phyloP scores from a whole-genome alignment of 1,140 invertebrate genomes.

The Thaumatotibia leucotreta region DNA sequence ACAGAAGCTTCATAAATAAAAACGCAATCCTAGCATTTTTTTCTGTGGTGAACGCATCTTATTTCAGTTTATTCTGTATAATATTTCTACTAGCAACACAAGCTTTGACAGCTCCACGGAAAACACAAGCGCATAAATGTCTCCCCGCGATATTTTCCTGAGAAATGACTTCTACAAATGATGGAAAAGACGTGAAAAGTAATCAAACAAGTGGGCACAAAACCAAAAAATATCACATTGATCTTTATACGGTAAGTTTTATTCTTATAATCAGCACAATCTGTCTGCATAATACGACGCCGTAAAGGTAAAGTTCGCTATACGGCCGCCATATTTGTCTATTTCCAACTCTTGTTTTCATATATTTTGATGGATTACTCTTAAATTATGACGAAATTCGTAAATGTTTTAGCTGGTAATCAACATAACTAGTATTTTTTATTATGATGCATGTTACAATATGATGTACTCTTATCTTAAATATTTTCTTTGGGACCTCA shows the following conservation, averaged over 20 bases:
- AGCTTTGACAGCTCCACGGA: constrained; percentile 69
- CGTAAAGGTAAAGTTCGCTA: constrained; percentile 66
- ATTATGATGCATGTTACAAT: background rate
- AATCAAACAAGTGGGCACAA: constrained; percentile 63
- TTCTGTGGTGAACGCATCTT: constrained; percentile 15
- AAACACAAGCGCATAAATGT: constrained; percentile 77
- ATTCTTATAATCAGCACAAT: constrained; percentile 36
- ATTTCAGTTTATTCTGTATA: constrained; percentile 16
- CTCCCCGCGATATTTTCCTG: constrained; percentile 73
- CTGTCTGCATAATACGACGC: constrained; percentile 54
- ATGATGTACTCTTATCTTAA: background rate
- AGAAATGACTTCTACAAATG: constrained; percentile 77
- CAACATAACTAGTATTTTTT: background rate
- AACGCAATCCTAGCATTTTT: background rate
- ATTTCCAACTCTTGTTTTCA: constrained; percentile 56
- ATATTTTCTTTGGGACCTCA: constrained; percentile 1
- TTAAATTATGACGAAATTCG: background rate
- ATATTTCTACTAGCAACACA: constrained; percentile 38
- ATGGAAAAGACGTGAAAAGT: constrained; percentile 76
- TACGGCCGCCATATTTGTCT: constrained; percentile 74
- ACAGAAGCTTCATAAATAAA: too few species aligned
- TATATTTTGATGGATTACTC: constrained; percentile 30
- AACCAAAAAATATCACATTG: constrained; percentile 71
- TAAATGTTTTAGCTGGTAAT: background rate
- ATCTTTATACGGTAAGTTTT: constrained; percentile 71